Evolutionary conservation across 2,888 invertebrate genomes (phyloP).

Genomic region (Hecatera dysodea): DNA sequence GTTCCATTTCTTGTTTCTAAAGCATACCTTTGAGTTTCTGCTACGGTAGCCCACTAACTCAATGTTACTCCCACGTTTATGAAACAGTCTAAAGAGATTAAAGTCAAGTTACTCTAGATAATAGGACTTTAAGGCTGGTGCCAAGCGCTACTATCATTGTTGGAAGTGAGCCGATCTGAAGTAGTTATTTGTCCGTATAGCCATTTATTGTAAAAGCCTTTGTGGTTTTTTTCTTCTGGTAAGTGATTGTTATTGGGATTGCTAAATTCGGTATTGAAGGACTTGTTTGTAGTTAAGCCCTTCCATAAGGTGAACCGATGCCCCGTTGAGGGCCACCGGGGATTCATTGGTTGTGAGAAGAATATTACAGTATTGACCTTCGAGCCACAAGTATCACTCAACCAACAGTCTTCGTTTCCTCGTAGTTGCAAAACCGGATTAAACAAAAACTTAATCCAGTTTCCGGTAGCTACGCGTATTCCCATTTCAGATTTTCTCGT

Average conservation of each 20-base stretch:
- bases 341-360: no score
- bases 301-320: no score
- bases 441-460: no score
- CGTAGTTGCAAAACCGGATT: no score
- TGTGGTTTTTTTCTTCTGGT: background rate
- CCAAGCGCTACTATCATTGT: constrained; percentile 50
- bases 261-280: no score
- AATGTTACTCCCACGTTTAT: background rate
- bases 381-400: background rate
- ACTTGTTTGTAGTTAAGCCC: no score
- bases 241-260: background rate
- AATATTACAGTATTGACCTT: no score
- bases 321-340: no score
- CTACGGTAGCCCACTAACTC: constrained; percentile 6
- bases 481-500: no score
- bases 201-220: no score
- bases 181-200: constrained; percentile 24
- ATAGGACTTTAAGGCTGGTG: constrained; percentile 21
- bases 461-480: no score
- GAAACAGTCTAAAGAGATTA: constrained; percentile 10
- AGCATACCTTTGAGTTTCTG: background rate
- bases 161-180: constrained; percentile 27
- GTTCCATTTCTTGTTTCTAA: background rate
- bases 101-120: constrained; percentile 37
- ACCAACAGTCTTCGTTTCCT: no score